Percentiles rank a stretch among this genome's conserved stretches.
Evolutionary conservation across 2,797 vertebrate genomes (phyloP).

Genomic region (Hozukius guyotensis): DNA sequence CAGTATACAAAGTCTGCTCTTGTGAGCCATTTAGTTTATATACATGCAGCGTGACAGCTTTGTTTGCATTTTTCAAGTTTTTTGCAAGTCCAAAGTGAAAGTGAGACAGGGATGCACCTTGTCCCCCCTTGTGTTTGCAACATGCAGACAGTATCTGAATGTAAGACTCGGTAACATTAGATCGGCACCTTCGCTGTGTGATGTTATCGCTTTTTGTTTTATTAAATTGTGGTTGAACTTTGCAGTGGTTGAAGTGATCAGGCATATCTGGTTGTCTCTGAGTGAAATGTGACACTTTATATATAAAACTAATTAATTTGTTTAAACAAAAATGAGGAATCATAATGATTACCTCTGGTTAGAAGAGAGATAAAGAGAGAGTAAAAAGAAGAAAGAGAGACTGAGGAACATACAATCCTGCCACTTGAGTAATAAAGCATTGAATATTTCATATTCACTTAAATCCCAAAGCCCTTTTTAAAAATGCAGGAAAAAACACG

Average conservation of each 20-base stretch:
- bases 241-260: not conserved
- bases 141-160: conserved; percentile 17
- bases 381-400: not conserved
- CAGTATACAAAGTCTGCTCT: conserved; percentile 1
- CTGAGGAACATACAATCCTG: not conserved
- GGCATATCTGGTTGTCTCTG: not conserved
- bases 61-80: conserved; percentile 59
- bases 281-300: not conserved
- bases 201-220: not conserved
- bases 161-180: not conserved
- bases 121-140: conserved; percentile 37
- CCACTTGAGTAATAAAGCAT: conserved; percentile 31
- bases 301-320: not conserved
- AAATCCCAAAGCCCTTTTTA: conserved; percentile 49
- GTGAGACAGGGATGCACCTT: conserved; percentile 16
- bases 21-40: conserved; percentile 9
- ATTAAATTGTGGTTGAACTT: not conserved
- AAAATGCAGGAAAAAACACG: conserved; percentile 58
- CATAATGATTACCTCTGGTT: not conserved
- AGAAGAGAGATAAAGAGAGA: not conserved
- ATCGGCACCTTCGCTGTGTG: not conserved
- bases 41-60: not conserved
- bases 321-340: not conserved
- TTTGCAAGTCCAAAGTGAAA: conserved; percentile 62
- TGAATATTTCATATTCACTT: conserved; percentile 73